Conservation (phyloP, 2,113 vertebrate genomes). For the Xiphias gladius region DNA sequence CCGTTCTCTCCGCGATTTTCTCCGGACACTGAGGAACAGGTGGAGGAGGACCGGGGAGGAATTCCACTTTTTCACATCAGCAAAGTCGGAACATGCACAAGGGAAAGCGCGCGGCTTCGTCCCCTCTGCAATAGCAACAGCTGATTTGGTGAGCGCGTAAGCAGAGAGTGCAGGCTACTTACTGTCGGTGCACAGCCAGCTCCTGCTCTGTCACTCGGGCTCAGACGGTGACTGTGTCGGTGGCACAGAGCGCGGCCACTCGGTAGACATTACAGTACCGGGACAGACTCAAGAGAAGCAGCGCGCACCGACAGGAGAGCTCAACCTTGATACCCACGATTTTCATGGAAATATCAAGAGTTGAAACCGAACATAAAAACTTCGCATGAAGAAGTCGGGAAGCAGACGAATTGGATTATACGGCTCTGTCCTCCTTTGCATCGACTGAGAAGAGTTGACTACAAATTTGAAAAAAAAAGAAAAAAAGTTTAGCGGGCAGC, state of each 20-base stretch:
- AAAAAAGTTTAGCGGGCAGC: slow-evolving; percentile 73
- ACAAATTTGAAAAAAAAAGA: slow-evolving; percentile 11
- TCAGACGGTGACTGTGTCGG: slow-evolving; percentile 58
- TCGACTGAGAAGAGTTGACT: slow-evolving; percentile 56
- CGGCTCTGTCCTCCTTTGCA: slow-evolving; percentile 29
- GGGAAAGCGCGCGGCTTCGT: slow-evolving; percentile 49
- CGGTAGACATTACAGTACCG: slow-evolving; percentile 56
- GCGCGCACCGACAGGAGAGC: slow-evolving; percentile 37
- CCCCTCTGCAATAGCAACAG: slow-evolving; percentile 75
- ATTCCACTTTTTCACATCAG: slow-evolving; percentile 30
- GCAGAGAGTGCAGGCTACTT: slow-evolving; percentile 70
- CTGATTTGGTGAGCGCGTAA: slow-evolving; percentile 76
- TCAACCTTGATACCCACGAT: slow-evolving; percentile 11
- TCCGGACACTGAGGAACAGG: slow-evolving; percentile 55
- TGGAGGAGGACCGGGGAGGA: slow-evolving; percentile 54
- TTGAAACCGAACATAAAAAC: slow-evolving; percentile 43
- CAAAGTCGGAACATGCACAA: slow-evolving; percentile 56
- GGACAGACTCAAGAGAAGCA: slow-evolving; percentile 29
- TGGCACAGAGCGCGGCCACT: slow-evolving; percentile 49
- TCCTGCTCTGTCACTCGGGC: slow-evolving; percentile 57
- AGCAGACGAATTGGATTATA: slow-evolving; percentile 70
- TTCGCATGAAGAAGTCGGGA: slow-evolving; percentile 61
- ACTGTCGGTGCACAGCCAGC: slow-evolving; percentile 66
- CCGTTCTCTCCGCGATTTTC: slow-evolving; percentile 47
- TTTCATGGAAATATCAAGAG: slow-evolving; percentile 66